A percentile compares a stretch with the other conserved stretches of the same genome.
These are phyloP conservation scores for Lampropteryx suffumata DNA, from an alignment of 2,888 invertebrate species.

Conservation along the genomic window DNA sequence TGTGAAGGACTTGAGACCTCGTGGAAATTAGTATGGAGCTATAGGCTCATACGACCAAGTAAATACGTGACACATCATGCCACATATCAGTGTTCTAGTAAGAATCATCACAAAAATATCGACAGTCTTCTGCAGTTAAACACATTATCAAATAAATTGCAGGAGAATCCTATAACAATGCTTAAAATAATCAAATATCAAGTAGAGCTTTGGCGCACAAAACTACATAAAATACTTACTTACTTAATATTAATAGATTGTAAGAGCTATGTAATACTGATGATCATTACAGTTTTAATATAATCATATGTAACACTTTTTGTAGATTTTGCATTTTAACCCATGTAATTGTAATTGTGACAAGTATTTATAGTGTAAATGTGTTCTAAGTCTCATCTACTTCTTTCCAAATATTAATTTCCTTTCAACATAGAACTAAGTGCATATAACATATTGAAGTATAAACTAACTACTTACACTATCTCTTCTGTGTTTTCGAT, in stretches of 20 bases:
- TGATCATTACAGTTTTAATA: conserved; percentile 68
- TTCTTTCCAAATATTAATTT: conserved; percentile 46
- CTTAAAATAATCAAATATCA: conserved; percentile 71
- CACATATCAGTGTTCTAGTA: conserved; percentile 75
- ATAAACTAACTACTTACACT: neutral
- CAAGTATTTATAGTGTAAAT: conserved; percentile 72
- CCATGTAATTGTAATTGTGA: conserved; percentile 81
- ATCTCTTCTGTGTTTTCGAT: conserved; percentile 1
- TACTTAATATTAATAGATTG: conserved; percentile 64
- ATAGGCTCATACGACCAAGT: conserved; percentile 64
- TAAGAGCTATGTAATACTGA: conserved; percentile 70
- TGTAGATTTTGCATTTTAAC: conserved; percentile 79
- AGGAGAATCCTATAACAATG: conserved; percentile 44
- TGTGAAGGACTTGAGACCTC: conserved; percentile 40
- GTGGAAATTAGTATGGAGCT: conserved; percentile 45
- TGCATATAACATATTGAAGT: neutral
- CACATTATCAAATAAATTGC: conserved; percentile 37
- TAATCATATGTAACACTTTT: conserved; percentile 78
- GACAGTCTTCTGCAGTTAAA: conserved; percentile 47
- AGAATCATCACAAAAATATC: conserved; percentile 50
- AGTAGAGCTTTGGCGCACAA: conserved; percentile 80
- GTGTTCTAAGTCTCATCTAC: conserved; percentile 65
- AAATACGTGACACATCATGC: conserved; percentile 76
- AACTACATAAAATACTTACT: no score
- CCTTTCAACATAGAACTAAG: conserved; percentile 16